Evolutionary conservation across 1,140 invertebrate species (phyloP).

Genomic region (Anastrepha obliqua): DNA sequence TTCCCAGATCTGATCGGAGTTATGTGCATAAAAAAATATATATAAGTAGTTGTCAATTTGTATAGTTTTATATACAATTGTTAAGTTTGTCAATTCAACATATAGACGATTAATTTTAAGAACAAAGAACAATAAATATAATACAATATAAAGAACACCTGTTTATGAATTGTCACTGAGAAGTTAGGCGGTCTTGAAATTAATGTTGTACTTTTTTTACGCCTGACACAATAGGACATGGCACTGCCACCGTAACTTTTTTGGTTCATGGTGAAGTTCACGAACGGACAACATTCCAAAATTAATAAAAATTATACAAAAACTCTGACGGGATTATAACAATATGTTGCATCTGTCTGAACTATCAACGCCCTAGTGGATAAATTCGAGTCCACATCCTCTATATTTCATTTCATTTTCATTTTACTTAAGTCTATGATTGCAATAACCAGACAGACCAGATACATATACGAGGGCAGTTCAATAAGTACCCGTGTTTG

Average conservation of each 20-base stretch:
- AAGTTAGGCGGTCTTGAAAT: neutral
- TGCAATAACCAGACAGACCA: no score
- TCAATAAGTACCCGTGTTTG: no score
- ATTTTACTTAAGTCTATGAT: no score
- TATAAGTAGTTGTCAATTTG: conserved; percentile 8
- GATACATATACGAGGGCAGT: no score
- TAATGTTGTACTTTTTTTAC: neutral
- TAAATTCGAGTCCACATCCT: no score
- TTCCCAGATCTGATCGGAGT: neutral
- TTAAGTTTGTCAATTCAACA: neutral
- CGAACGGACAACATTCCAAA: neutral
- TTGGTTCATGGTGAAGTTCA: neutral
- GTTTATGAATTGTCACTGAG: neutral
- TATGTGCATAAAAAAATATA: neutral
- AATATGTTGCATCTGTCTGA: no score
- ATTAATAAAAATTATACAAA: no score
- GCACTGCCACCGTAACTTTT: no score
- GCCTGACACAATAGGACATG: no score
- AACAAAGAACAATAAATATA: neutral
- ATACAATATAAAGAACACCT: neutral
- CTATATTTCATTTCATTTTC: no score
- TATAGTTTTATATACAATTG: conserved; percentile 42
- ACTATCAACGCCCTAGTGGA: no score
- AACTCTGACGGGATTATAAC: no score
- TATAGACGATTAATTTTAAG: neutral